Evolutionary conservation across 2,888 invertebrate species (phyloP).

Genomic region (Adelognathus sp.): DNA sequence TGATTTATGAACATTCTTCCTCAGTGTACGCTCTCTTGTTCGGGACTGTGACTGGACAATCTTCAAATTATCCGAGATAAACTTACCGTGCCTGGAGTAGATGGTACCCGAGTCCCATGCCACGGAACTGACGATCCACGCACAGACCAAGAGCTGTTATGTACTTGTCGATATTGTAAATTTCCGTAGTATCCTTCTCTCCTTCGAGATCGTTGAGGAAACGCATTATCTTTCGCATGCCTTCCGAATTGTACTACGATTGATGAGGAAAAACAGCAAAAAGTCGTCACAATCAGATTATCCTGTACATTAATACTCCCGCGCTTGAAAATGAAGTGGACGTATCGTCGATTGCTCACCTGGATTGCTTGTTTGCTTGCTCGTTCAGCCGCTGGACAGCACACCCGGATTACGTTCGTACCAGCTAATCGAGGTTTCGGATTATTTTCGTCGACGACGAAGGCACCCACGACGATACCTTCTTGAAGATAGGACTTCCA

Average conservation of each 20-base stretch:
- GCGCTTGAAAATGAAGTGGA: background rate
- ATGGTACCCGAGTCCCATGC: slow-evolving; percentile 73
- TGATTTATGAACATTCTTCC: no score
- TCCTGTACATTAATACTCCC: background rate
- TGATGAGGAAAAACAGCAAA: background rate
- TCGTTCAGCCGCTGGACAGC: background rate
- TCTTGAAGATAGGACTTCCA: slow-evolving; percentile 72
- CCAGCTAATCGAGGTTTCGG: slow-evolving; percentile 77
- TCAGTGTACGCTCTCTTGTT: no score
- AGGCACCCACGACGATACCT: slow-evolving; percentile 76
- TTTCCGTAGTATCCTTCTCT: slow-evolving; percentile 50
- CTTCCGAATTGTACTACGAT: slow-evolving; percentile 1
- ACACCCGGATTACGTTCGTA: slow-evolving; percentile 67
- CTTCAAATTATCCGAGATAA: background rate
- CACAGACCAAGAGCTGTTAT: slow-evolving; percentile 76
- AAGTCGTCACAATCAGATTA: no score
- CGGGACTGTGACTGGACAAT: no score
- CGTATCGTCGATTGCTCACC: background rate
- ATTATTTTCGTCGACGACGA: slow-evolving; percentile 72
- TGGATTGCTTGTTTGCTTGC: background rate
- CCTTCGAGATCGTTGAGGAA: slow-evolving; percentile 30
- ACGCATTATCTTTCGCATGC: slow-evolving; percentile 48
- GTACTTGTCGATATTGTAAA: slow-evolving; percentile 70
- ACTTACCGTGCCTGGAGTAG: slow-evolving; percentile 71
- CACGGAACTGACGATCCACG: slow-evolving; percentile 73